Percentiles rank a stretch among this genome's conserved stretches.
phyloP scores from a whole-genome alignment of 2,888 invertebrate genomes.

The Pristionchus entomophagus region DNA sequence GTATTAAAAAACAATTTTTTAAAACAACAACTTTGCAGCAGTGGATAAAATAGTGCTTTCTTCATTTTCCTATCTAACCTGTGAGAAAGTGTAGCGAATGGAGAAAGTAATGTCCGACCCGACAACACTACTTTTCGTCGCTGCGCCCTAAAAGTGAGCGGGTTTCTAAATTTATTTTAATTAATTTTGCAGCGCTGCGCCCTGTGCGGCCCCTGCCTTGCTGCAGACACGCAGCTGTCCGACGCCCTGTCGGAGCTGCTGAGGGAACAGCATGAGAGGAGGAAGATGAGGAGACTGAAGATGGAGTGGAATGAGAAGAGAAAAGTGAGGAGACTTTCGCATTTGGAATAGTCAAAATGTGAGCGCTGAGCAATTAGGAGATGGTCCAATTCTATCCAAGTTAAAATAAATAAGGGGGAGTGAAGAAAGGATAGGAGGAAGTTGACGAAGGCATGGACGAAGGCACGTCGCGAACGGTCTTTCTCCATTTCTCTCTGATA shows the following conservation, averaged over 20 bases:
- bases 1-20: too few species aligned
- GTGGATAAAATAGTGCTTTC: too few species aligned
- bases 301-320: background rate
- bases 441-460: background rate
- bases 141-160: too few species aligned
- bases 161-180: too few species aligned
- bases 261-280: slow-evolving; percentile 86
- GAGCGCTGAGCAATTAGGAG: too few species aligned
- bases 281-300: slow-evolving; percentile 86
- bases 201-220: slow-evolving; percentile 87
- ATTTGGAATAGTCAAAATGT: background rate
- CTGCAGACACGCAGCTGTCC: slow-evolving; percentile 79
- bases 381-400: background rate
- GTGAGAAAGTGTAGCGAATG: too few species aligned
- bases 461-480: too few species aligned
- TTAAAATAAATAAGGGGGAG: background rate
- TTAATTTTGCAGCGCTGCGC: slow-evolving; percentile 80
- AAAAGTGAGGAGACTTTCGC: background rate
- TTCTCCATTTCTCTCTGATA: too few species aligned
- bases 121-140: too few species aligned
- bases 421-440: background rate
- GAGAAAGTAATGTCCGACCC: too few species aligned
- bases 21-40: too few species aligned
- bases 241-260: slow-evolving; percentile 83
- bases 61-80: too few species aligned